Evolutionary conservation across 2,797 vertebrate species (phyloP).

Genomic region (Eremophila alpestris): DNA sequence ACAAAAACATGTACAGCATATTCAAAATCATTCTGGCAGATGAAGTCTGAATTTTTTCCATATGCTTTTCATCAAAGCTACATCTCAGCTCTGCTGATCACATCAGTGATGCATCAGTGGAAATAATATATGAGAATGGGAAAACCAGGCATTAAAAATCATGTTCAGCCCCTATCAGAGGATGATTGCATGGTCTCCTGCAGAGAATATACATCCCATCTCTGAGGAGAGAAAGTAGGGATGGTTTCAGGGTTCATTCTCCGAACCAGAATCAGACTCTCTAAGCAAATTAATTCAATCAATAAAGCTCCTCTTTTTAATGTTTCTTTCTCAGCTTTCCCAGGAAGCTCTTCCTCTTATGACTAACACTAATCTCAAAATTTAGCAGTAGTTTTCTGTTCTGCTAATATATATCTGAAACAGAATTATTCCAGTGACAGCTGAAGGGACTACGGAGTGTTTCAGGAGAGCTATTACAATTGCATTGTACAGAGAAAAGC

Average conservation of each 20-base stretch:
- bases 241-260: background rate
- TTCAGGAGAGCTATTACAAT: background rate
- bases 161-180: background rate
- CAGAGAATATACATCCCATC: background rate
- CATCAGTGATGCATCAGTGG: background rate
- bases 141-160: background rate
- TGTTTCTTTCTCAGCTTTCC: background rate
- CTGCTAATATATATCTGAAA: background rate
- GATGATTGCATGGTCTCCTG: background rate
- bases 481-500: background rate
- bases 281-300: background rate
- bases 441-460: background rate
- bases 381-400: background rate
- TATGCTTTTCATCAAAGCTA: background rate
- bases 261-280: background rate
- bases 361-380: background rate
- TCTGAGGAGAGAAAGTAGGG: background rate
- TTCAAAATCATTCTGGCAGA: background rate
- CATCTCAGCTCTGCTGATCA: background rate
- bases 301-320: background rate
- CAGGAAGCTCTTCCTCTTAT: background rate
- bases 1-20: background rate
- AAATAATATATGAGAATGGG: background rate
- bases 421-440: background rate
- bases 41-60: background rate